Evolutionary conservation across 2,113 vertebrate genomes (phyloP).

Genomic region (Regulus satrapa): DNA sequence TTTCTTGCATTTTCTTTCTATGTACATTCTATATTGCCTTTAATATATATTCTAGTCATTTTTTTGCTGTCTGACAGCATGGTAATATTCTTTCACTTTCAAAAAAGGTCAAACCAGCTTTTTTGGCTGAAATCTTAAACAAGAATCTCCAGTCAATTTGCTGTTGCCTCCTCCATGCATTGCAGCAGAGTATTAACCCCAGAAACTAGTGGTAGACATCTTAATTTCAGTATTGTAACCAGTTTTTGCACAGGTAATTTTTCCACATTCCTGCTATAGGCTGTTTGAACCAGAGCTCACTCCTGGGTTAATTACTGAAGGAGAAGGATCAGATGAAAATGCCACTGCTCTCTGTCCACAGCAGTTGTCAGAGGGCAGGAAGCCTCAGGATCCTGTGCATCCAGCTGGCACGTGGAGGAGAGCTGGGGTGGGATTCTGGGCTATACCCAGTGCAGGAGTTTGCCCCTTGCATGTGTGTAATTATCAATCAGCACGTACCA

Average conservation of each 20-base stretch:
- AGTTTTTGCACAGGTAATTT: background rate
- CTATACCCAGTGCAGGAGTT: rapidly evolving
- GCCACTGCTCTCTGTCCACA: background rate
- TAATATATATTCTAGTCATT: background rate
- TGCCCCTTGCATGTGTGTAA: background rate
- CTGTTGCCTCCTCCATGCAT: background rate
- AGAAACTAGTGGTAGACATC: background rate
- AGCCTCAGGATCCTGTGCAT: background rate
- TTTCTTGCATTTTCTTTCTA: background rate
- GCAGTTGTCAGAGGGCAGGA: background rate
- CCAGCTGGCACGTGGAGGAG: background rate
- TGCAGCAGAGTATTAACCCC: background rate
- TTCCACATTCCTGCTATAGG: background rate
- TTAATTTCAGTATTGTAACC: background rate
- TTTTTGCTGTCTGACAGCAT: background rate
- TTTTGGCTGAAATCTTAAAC: background rate
- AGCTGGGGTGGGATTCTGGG: background rate
- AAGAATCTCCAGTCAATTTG: background rate
- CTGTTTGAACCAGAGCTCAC: background rate
- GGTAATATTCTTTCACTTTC: background rate
- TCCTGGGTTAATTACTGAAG: background rate
- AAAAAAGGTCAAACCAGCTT: background rate
- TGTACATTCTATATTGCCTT: background rate
- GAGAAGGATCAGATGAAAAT: background rate
- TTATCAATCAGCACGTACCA: rapidly evolving